Percentiles rank a stretch among this genome's conserved stretches.
Conservation (phyloP, 2,888 invertebrate species). For the Leucophora obtusa region DNA sequence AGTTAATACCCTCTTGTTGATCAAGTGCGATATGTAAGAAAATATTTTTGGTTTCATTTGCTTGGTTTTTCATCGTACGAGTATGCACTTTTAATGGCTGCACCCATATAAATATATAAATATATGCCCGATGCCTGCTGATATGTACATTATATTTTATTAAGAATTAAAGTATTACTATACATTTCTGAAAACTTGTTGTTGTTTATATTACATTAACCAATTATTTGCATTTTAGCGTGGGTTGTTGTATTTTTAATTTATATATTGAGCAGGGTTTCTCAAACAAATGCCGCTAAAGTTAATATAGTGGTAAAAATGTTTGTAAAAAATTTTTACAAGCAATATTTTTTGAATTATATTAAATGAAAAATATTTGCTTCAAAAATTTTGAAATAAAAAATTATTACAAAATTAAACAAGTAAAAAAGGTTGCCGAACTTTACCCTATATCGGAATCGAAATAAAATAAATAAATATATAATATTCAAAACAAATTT, state of each 20-base stretch:
- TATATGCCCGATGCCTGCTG: conserved; percentile 12
- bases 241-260: conserved; percentile 52
- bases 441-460: too few species aligned
- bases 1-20: too few species aligned
- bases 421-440: too few species aligned
- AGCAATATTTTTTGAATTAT: too few species aligned
- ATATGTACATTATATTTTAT: conserved; percentile 15
- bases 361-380: too few species aligned
- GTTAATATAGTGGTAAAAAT: too few species aligned
- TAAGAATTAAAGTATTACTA: conserved; percentile 30
- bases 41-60: conserved; percentile 33
- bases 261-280: background rate
- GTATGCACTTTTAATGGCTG: conserved; percentile 50
- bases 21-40: background rate
- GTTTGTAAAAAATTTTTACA: too few species aligned
- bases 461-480: too few species aligned
- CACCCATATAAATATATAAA: conserved; percentile 53
- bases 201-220: conserved; percentile 40
- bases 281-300: too few species aligned
- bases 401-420: too few species aligned
- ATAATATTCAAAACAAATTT: too few species aligned
- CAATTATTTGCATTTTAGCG: conserved; percentile 61
- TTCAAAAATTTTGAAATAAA: too few species aligned
- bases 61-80: conserved; percentile 22
- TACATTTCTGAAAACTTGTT: conserved; percentile 19